Conservation (phyloP, 2,888 invertebrate species). For the Oxytorus armatus region DNA sequence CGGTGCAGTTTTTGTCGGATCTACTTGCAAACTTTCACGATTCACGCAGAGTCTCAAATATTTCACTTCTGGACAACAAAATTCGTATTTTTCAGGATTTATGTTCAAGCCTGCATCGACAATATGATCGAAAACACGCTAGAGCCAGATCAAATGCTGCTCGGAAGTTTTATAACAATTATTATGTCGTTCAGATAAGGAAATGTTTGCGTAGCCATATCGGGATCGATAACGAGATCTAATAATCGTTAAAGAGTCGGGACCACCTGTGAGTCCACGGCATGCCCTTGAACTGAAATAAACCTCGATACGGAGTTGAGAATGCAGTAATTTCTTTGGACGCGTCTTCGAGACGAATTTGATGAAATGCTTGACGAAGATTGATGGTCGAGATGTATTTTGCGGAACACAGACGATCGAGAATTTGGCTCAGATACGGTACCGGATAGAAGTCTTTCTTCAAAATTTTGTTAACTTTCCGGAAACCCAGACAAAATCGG, state of each 20-base stretch:
- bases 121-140: constrained; percentile 61
- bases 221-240: constrained; percentile 70
- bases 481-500: constrained; percentile 34
- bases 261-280: neutral
- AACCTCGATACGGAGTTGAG: neutral
- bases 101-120: constrained; percentile 68
- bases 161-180: constrained; percentile 56
- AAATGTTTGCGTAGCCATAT: constrained; percentile 45
- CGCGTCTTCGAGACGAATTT: neutral
- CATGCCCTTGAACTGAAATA: constrained; percentile 13
- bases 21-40: constrained; percentile 5
- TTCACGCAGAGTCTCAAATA: constrained; percentile 73
- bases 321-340: constrained; percentile 7
- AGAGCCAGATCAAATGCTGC: constrained; percentile 66
- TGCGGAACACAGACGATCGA: constrained; percentile 70
- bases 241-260: constrained; percentile 45
- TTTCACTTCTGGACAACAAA: constrained; percentile 64
- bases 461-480: constrained; percentile 63
- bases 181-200: constrained; percentile 66
- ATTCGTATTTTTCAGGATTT: constrained; percentile 56
- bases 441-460: constrained; percentile 58
- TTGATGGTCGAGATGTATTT: constrained; percentile 1
- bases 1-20: neutral
- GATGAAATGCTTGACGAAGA: constrained; percentile 13
- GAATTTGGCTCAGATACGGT: constrained; percentile 64